Evolutionary conservation across 2,113 vertebrate genomes (phyloP).

Genomic region (Oophaga pumilio): DNA sequence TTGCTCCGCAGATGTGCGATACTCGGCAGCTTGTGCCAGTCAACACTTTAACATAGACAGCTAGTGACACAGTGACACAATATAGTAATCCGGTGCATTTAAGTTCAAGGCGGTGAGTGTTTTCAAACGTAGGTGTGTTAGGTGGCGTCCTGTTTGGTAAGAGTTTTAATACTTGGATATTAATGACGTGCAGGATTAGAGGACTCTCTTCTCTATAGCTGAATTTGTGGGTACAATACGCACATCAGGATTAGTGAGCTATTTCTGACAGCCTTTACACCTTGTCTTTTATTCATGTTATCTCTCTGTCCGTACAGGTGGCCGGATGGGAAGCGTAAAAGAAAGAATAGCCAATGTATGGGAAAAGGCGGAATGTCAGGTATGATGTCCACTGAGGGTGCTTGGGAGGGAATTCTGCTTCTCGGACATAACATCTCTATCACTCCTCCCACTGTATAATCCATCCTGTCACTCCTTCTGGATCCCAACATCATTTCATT

Average conservation of each 20-base stretch:
- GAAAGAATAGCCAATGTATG: slow-evolving; percentile 98
- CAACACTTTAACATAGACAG: not conserved
- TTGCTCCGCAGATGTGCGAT: not conserved
- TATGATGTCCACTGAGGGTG: slow-evolving; percentile 62
- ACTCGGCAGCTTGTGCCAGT: not conserved
- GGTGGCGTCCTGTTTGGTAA: slow-evolving; percentile 13
- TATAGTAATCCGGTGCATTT: slow-evolving; percentile 15
- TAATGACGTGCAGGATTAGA: not conserved
- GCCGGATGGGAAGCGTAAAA: slow-evolving; percentile 98
- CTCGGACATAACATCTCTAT: not conserved
- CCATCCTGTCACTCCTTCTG: not conserved
- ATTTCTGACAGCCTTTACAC: not conserved
- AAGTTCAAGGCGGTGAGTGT: not conserved
- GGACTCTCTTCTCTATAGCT: not conserved
- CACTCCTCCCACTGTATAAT: not conserved
- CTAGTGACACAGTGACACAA: slow-evolving; percentile 11
- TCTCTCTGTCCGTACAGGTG: slow-evolving; percentile 76
- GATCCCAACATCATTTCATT: not conserved
- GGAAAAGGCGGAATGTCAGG: slow-evolving; percentile 97
- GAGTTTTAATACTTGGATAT: slow-evolving; percentile 53
- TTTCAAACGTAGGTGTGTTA: slow-evolving; percentile 15
- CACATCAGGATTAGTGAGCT: not conserved
- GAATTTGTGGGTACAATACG: not conserved
- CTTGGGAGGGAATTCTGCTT: not conserved
- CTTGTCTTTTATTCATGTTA: not conserved